phyloP scores from a whole-genome alignment of 2,888 invertebrate genomes.

The Drosophila sordidula region DNA sequence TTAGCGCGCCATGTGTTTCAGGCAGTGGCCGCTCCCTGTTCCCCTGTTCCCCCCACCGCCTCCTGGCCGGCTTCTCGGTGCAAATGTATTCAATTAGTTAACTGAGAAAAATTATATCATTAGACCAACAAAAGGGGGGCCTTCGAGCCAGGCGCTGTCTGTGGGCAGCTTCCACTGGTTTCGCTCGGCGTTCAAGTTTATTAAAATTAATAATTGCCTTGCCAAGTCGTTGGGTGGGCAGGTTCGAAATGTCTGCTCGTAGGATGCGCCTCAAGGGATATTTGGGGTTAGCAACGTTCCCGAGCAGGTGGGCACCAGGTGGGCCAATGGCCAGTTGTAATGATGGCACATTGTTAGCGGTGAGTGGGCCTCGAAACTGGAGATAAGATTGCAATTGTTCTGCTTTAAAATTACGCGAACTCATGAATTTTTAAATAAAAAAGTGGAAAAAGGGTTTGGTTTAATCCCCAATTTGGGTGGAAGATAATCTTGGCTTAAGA shows the following conservation, averaged over 20 bases:
- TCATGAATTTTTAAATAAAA: constrained; percentile 22
- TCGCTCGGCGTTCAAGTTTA: constrained; percentile 58
- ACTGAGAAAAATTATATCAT: constrained; percentile 82
- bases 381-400: constrained; percentile 4
- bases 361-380: constrained; percentile 4
- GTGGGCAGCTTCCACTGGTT: constrained; percentile 35
- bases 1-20: constrained; percentile 65
- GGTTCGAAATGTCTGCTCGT: constrained; percentile 11
- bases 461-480: background rate
- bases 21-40: constrained; percentile 1
- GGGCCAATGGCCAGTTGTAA: constrained; percentile 24
- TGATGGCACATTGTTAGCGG: constrained; percentile 17
- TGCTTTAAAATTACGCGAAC: constrained; percentile 11
- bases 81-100: constrained; percentile 81
- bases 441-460: background rate
- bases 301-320: constrained; percentile 21
- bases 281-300: constrained; percentile 7
- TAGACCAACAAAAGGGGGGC: constrained; percentile 50
- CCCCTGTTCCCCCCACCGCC: background rate
- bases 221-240: constrained; percentile 58
- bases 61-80: constrained; percentile 32
- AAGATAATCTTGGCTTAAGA: background rate
- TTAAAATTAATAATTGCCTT: constrained; percentile 80
- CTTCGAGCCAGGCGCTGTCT: constrained; percentile 8
- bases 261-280: constrained; percentile 41